These are phyloP conservation scores for Clarias pachynema DNA, from an alignment of 2,797 vertebrate species.

Conservation along the genomic window DNA sequence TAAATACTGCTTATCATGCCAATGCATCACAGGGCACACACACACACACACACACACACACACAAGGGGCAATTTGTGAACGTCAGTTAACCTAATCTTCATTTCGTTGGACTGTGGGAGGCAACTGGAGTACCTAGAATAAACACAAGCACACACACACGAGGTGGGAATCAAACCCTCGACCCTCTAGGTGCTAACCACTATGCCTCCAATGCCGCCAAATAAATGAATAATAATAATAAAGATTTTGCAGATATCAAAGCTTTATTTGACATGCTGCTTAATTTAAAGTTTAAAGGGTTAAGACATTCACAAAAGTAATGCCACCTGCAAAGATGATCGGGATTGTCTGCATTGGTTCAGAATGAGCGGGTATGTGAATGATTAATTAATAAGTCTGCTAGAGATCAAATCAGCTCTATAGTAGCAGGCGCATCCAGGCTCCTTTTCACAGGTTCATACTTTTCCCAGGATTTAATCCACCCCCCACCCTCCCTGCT, in stretches of 20 bases:
- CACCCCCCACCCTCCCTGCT: neutral
- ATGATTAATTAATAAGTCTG: constrained; percentile 75
- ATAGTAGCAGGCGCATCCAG: constrained; percentile 62
- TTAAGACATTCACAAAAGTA: neutral
- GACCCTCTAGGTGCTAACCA: too few relatives aligned
- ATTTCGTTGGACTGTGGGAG: too few relatives aligned
- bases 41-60: too few relatives aligned
- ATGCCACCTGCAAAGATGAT: constrained; percentile 73
- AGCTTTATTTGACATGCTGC: neutral
- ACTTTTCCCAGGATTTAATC: neutral
- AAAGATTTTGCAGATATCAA: neutral
- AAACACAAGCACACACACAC: too few relatives aligned
- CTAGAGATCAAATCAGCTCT: constrained; percentile 68
- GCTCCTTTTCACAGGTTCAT: constrained; percentile 10
- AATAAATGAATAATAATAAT: neutral
- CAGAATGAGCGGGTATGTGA: constrained; percentile 67
- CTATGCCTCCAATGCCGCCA: too few relatives aligned
- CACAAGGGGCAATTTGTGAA: too few relatives aligned
- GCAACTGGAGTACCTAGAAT: too few relatives aligned
- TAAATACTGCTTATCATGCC: too few relatives aligned
- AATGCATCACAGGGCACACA: too few relatives aligned
- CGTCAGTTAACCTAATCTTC: too few relatives aligned
- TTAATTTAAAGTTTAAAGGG: neutral
- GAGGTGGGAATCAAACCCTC: too few relatives aligned
- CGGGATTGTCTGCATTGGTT: constrained; percentile 70